A percentile compares a stretch with the other conserved stretches of the same genome.
Evolutionary conservation across 2,113 vertebrate genomes (phyloP).

Genomic region (Hymenochirus boettgeri): DNA sequence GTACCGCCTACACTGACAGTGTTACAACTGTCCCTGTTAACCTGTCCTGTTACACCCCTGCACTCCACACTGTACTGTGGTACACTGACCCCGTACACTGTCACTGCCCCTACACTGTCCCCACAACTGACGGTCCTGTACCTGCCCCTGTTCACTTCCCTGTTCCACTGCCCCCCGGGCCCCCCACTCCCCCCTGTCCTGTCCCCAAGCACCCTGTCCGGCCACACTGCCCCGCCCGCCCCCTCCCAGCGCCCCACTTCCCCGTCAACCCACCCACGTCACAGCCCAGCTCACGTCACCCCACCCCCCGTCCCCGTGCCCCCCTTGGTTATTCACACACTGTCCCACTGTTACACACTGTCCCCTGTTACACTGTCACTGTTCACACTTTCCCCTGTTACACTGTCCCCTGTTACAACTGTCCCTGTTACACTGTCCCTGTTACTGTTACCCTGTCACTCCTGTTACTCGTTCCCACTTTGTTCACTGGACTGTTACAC

Average conservation of each 20-base stretch:
- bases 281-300: neutral
- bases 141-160: neutral
- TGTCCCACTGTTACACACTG: neutral
- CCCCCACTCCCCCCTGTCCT: neutral
- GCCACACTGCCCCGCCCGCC: neutral
- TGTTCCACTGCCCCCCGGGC: neutral
- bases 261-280: neutral
- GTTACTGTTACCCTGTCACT: neutral
- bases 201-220: neutral
- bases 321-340: neutral
- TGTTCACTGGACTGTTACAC: neutral
- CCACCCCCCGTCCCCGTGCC: neutral
- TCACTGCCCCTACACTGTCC: neutral
- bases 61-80: too few relatives aligned
- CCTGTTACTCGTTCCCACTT: neutral
- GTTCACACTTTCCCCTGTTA: neutral
- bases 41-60: neutral
- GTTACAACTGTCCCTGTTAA: too few relatives aligned
- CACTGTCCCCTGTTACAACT: neutral
- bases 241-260: neutral
- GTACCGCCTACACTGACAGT: too few relatives aligned
- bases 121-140: too few relatives aligned
- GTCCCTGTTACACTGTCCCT: neutral
- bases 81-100: too few relatives aligned
- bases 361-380: neutral